phyloP scores from a whole-genome alignment of 2,113 vertebrate species.

The Brachyistius frenatus region DNA sequence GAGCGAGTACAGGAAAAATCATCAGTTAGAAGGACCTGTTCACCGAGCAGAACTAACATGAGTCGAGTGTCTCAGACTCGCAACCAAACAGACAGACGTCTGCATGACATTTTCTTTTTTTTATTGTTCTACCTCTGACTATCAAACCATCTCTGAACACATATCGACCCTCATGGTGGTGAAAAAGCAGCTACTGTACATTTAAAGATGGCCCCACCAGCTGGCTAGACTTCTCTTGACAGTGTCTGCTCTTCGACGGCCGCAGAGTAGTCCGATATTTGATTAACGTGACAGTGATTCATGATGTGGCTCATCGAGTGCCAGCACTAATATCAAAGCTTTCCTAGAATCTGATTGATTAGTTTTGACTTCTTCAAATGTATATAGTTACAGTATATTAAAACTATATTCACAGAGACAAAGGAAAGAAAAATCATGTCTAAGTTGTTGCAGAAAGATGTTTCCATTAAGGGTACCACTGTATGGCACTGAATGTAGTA shows the following conservation, averaged over 20 bases:
- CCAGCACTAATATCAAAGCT: constrained; percentile 3
- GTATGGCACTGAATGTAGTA: no score
- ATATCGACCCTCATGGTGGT: neutral
- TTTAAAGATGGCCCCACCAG: constrained; percentile 28
- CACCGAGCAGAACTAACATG: constrained; percentile 41
- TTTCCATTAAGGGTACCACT: no score
- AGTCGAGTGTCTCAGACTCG: constrained; percentile 9
- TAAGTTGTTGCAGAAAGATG: no score
- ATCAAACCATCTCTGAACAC: constrained; percentile 7
- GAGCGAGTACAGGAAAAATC: constrained; percentile 13
- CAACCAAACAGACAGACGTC: constrained; percentile 43
- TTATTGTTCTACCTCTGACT: neutral
- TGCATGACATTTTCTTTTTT: neutral
- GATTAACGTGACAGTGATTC: constrained; percentile 65
- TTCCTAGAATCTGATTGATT: constrained; percentile 37
- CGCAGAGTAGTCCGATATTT: constrained; percentile 56
- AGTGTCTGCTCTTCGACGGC: constrained; percentile 54
- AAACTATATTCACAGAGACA: neutral
- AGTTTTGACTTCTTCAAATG: neutral
- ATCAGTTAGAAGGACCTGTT: constrained; percentile 19
- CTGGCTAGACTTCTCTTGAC: constrained; percentile 20
- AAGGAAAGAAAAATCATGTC: neutral
- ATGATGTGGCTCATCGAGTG: constrained; percentile 44
- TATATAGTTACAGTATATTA: no score
- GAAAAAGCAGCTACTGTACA: constrained; percentile 22